Base-by-base conservation (phyloP, 2,888 invertebrate genomes). In the Panorpa germanica region DNA sequence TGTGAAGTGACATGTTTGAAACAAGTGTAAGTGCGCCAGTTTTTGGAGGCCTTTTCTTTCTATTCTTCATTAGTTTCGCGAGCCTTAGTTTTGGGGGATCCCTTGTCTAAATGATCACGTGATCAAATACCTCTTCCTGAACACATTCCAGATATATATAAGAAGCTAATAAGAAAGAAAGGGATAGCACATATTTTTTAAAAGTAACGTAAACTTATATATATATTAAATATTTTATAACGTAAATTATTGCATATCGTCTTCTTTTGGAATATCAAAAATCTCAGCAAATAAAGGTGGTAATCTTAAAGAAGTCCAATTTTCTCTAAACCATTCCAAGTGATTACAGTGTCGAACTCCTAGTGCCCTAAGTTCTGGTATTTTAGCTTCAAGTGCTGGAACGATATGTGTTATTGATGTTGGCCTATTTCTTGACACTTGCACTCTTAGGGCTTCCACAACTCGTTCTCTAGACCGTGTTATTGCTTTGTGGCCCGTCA, bases 281-380 rank as follows among this genome's bases (percentile, higher is more conserved):
- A 93, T 88, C 58, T 95, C 95, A 19, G 91, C 80, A 57, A 90
- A 95, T 32, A 95, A 68, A 3, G 91, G 88, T 26, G 93, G 93
- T 43, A 93, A 65, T 37, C 77, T 65, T 34, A 83, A 64, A 44
- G 73, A 71, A 34, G 70, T 68, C 90, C 90, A 91, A 57, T 81
- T 74, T 44, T 74, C 66, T 41, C 91, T 70, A 58, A 85, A 88
- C 90, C 90, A 95, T 50, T 75, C 71, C 45, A 93, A 63, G 45
- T 83, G 73, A 39, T 76, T 71, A 41, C 73, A 68, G 57, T 93
- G 91, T 40, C 80, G 75, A 25, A 64, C 62, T 18, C 91, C 86
- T 31, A 95, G 63, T 18, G 71, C 65, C 35, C 80, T 64, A 38
- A 86, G 63, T 50, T 90, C 85, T 23, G 75, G 72, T 48, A 86